Percentiles rank a stretch among this genome's conserved stretches.
Conservation (phyloP, 2,797 vertebrate genomes). For the Pantherophis vulpinus region DNA sequence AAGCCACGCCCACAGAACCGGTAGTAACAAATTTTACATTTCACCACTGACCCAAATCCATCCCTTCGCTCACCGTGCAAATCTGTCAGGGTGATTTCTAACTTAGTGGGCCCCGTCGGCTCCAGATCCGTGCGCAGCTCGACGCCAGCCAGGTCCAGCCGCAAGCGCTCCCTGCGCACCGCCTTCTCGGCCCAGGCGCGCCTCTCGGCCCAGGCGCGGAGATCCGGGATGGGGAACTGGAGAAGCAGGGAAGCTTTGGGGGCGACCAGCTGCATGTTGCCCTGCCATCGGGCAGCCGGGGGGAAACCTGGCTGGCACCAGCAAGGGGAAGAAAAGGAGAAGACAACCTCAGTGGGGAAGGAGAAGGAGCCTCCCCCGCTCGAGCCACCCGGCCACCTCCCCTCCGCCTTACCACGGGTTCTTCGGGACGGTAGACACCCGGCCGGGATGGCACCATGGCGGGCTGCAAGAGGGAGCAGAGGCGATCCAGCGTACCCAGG, state of each 20-base stretch:
- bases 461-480: slow-evolving; percentile 70
- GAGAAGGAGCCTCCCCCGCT: neutral
- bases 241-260: slow-evolving; percentile 79
- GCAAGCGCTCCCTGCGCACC: slow-evolving; percentile 80
- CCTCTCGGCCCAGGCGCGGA: slow-evolving; percentile 71
- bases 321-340: neutral
- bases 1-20: no score
- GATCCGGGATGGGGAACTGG: slow-evolving; percentile 86
- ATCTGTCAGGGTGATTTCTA: slow-evolving; percentile 83
- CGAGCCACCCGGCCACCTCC: neutral
- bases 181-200: slow-evolving; percentile 75
- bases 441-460: slow-evolving; percentile 57
- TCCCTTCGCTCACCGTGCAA: slow-evolving; percentile 75
- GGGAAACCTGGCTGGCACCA: slow-evolving; percentile 69
- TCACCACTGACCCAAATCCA: neutral
- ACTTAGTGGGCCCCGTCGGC: slow-evolving; percentile 69
- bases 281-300: slow-evolving; percentile 41
- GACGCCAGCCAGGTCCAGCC: slow-evolving; percentile 80
- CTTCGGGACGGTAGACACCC: neutral
- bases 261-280: slow-evolving; percentile 66
- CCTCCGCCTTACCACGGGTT: slow-evolving; percentile 53
- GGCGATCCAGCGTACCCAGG: slow-evolving; percentile 81
- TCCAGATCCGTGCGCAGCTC: slow-evolving; percentile 79
- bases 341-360: neutral
- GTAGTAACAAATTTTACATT: no score